Base-by-base conservation (phyloP, 2,888 invertebrate species). In the Smittia aterrima region DNA sequence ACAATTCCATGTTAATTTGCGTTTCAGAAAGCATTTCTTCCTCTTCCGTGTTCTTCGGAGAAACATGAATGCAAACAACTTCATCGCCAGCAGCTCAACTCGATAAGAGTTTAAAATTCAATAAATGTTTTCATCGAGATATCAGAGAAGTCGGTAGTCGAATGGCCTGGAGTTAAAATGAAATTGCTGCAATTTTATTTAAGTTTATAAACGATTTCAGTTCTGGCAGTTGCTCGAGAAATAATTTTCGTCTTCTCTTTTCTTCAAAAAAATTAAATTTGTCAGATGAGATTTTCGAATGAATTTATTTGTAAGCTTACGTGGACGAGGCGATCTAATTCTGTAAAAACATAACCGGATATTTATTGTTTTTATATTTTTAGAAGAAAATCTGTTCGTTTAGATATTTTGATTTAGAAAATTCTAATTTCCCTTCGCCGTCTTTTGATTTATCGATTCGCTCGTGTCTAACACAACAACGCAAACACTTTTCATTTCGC, bases 291-390 rank as follows among this genome's bases (percentile, higher is more conserved):
- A 32, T 32, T 32, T 32, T 32, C 32, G n/a, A n/a, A n/a, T n/a
- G n/a, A n/a, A n/a, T n/a, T n/a, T n/a, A n/a, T n/a, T n/a, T n/a
- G n/a, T n/a, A 32, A 32, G 32, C 32, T 9, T 32, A 32, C 32
- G 32, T n/a, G n/a, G n/a, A n/a, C n/a, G n/a, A n/a, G 32, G 3
- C 32, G 32, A 32, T 32, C 32, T 32, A 32, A 32, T 32, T 32
- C 32, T 32, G 32, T 32, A 32, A 32, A n/a, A n/a, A 3, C 47
- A 47, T 6, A n/a, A 66, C 66, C 66, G 66, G 66, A 66, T 18
- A 40, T 66, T 66, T 66, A 66, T 66, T 66, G 66, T 40, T 32
- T 66, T 25, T 18, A 27, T 66, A 38, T 66, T 66, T 38, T 47
- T 47, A 47, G 3, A 32, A 66, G n/a, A 38, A 66, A 38, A 66